These are phyloP conservation scores for Scaptomyza cyrtandrae DNA, from an alignment of 2,888 invertebrate genomes.

Conservation along the genomic window DNA sequence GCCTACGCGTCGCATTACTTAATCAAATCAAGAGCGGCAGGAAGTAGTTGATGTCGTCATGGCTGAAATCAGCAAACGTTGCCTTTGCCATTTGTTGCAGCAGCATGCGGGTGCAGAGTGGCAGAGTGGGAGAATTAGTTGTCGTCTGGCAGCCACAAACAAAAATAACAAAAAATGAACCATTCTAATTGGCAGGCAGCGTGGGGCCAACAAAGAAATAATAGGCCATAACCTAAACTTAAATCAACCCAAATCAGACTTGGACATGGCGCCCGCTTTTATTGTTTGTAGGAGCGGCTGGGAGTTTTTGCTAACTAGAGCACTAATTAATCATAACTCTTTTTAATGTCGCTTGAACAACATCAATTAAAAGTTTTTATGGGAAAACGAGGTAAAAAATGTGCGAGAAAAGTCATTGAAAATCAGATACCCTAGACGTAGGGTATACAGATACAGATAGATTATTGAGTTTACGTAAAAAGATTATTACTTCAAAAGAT, in stretches of 20 bases:
- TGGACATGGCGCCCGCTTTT: constrained; percentile 28
- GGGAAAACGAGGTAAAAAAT: constrained; percentile 40
- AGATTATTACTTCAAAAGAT: no score
- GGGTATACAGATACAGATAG: no score
- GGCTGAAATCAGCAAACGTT: constrained; percentile 47
- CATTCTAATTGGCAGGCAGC: constrained; percentile 69
- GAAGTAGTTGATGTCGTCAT: constrained; percentile 59
- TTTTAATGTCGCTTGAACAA: constrained; percentile 24
- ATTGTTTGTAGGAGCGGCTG: not conserved
- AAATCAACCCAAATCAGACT: constrained; percentile 7
- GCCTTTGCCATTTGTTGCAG: constrained; percentile 14
- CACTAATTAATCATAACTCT: constrained; percentile 60
- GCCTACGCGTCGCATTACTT: constrained; percentile 35
- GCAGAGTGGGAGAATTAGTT: constrained; percentile 2
- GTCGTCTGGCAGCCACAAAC: constrained; percentile 52
- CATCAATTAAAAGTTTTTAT: constrained; percentile 59
- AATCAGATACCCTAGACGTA: constrained; percentile 4
- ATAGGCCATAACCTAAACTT: not conserved
- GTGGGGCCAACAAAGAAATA: constrained; percentile 27
- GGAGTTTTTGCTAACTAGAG: constrained; percentile 39
- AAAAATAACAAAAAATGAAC: constrained; percentile 13
- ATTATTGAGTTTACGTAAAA: no score
- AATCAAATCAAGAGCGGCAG: constrained; percentile 71
- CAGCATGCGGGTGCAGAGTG: constrained; percentile 44
- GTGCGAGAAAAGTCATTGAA: not conserved